Evolutionary conservation across 2,113 vertebrate genomes (phyloP).

Genomic region (Galemys pyrenaicus): DNA sequence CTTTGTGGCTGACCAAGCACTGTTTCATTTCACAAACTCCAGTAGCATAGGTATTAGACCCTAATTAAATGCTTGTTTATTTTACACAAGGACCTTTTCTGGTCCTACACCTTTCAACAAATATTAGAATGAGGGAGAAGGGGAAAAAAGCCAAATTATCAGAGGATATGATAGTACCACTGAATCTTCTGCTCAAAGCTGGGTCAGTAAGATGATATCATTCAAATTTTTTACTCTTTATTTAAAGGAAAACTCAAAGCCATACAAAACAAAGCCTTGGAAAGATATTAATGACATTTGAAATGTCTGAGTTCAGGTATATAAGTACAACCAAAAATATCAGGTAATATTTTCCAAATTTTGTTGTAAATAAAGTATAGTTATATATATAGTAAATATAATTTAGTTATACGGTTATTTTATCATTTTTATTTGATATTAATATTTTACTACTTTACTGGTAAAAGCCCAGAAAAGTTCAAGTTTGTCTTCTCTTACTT

Average conservation of each 20-base stretch:
- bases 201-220: slow-evolving; percentile 21
- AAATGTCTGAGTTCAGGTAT: slow-evolving; percentile 18
- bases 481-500: neutral
- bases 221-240: slow-evolving; percentile 6
- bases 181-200: slow-evolving; percentile 46
- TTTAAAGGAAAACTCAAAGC: slow-evolving; percentile 15
- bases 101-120: slow-evolving; percentile 36
- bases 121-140: slow-evolving; percentile 6
- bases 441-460: neutral
- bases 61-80: slow-evolving; percentile 69
- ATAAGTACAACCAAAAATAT: neutral
- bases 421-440: slow-evolving; percentile 23
- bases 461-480: neutral
- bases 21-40: slow-evolving; percentile 54
- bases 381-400: too few relatives aligned
- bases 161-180: slow-evolving; percentile 16
- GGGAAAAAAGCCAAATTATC: neutral
- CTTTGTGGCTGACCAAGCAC: slow-evolving; percentile 64
- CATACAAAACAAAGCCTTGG: neutral
- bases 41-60: slow-evolving; percentile 33
- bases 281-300: slow-evolving; percentile 21
- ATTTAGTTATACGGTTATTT: slow-evolving; percentile 25
- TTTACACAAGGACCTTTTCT: slow-evolving; percentile 37
- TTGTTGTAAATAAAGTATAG: slow-evolving; percentile 26
- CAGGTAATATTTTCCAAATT: slow-evolving; percentile 11